These are phyloP conservation scores for Planiliza haematocheilus DNA, from an alignment of 2,113 vertebrate genomes.

Conservation along the genomic window DNA sequence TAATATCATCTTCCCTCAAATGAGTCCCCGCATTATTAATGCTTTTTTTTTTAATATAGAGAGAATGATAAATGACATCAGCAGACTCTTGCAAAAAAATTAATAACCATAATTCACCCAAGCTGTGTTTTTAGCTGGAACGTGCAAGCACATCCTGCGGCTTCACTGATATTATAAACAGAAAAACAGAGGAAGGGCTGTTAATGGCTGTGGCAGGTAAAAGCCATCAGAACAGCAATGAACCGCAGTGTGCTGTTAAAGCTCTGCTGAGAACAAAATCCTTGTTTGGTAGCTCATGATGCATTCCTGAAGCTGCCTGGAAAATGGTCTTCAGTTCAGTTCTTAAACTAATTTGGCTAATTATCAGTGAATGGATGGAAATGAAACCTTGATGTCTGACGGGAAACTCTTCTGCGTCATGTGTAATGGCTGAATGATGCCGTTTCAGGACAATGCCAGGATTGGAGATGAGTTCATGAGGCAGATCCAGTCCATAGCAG, in stretches of 20 bases:
- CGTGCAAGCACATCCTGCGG: conserved; percentile 48
- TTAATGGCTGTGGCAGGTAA: conserved; percentile 59
- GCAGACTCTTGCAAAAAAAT: conserved; percentile 62
- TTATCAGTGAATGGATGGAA: conserved; percentile 11
- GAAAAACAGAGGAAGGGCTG: conserved; percentile 62
- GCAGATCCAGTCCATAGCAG: conserved; percentile 89
- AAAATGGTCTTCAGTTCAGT: conserved; percentile 39
- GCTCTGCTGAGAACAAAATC: conserved; percentile 23
- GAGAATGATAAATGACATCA: conserved; percentile 51
- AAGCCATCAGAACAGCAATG: conserved; percentile 28
- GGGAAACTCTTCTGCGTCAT: conserved; percentile 23
- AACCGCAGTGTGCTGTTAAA: conserved; percentile 22
- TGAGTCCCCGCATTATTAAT: conserved; percentile 40
- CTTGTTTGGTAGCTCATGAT: conserved; percentile 42
- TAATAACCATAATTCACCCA: conserved; percentile 57
- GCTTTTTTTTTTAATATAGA: conserved; percentile 34
- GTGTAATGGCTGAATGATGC: conserved; percentile 13
- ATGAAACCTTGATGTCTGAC: conserved; percentile 17
- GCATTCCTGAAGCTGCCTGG: conserved; percentile 55
- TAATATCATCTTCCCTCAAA: conserved; percentile 50
- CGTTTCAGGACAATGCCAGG: conserved; percentile 83
- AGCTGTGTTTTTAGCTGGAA: conserved; percentile 61
- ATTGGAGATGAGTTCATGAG: conserved; percentile 91
- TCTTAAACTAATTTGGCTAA: conserved; percentile 29
- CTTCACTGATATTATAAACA: conserved; percentile 69